Evolutionary conservation across 2,888 invertebrate species (phyloP), one percentile per base, ranked within the genome.

Genomic region (Rhagium mordax): DNA sequence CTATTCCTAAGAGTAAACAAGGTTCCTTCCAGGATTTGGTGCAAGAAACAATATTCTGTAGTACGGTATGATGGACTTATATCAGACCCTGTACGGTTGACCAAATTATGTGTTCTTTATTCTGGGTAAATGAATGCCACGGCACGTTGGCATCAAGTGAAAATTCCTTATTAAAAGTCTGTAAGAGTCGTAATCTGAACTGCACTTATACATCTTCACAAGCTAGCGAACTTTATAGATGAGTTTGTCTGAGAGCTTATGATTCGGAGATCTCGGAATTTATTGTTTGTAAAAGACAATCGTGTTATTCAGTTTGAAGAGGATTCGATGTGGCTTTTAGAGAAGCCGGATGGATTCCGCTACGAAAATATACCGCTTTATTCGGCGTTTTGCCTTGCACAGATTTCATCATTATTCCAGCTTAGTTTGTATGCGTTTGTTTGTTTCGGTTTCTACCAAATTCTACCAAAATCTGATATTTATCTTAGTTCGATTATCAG

Each of bases 261-360:
- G 55, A 72, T 53, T 68, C 62, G 24, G 65, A 71, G 61, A 69
- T 60, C 69, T 64, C 69, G 49, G 70, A 65, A 70, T 73, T 73
- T 73, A 73, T 73, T 70, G 61, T 72, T 72, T 73, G 69, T 41
- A 65, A 64, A 60, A 70, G 69, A 70, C 70, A 73, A 73, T 73
- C 65, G 64, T 55, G 60, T 65, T 72, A 73, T 73, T 70, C 64
- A 69, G 73, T 70, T 73, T 65, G 68, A 72, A 72, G 57, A 53
- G 53, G 69, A 65, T 72, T 69, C 59, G 48, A 16, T 27, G 64
- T 29, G 73, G 69, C 65, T 73, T 73, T 69, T 55, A 70, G 18
- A 59, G 70, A 60, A 65, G 51, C 70, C 51, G 62, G 59, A 20
- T 49, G 33, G 10, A 33, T 53, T 65, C 62, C 64, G 24, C 51